phyloP scores from a whole-genome alignment of 2,888 invertebrate genomes.

The Encarsia formosa region DNA sequence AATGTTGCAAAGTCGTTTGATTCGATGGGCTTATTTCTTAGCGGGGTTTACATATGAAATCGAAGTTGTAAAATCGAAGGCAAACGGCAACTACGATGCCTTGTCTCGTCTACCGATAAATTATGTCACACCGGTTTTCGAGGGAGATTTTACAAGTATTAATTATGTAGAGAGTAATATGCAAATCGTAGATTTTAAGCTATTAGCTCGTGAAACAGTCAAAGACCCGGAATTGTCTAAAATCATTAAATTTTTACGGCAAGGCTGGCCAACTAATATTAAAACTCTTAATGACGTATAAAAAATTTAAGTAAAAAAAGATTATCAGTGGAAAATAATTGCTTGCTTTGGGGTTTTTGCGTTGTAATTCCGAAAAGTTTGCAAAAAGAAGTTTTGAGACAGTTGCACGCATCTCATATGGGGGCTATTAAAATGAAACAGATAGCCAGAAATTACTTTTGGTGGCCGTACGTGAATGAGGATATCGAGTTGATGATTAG shows the following conservation, averaged over 20 bases:
- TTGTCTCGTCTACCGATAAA: background rate
- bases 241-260: constrained; percentile 1
- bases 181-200: background rate
- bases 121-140: background rate
- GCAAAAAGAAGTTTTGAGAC: background rate
- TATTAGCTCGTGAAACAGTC: background rate
- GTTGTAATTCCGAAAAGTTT: constrained; percentile 9
- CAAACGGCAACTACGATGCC: too few species aligned
- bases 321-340: background rate
- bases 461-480: constrained; percentile 24
- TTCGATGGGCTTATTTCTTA: background rate
- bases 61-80: too few species aligned
- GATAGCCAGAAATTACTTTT: constrained; percentile 17
- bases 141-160: background rate
- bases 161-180: background rate
- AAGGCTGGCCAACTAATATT: background rate
- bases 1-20: too few species aligned
- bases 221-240: constrained; percentile 4
- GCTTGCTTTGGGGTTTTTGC: constrained; percentile 10
- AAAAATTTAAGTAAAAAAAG: background rate
- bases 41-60: constrained; percentile 11
- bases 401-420: background rate
- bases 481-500: constrained; percentile 12
- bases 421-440: constrained; percentile 6
- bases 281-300: background rate